Base-by-base conservation (phyloP, 92 coral and sea anemone genomes). In the Nematostella vectensis region DNA sequence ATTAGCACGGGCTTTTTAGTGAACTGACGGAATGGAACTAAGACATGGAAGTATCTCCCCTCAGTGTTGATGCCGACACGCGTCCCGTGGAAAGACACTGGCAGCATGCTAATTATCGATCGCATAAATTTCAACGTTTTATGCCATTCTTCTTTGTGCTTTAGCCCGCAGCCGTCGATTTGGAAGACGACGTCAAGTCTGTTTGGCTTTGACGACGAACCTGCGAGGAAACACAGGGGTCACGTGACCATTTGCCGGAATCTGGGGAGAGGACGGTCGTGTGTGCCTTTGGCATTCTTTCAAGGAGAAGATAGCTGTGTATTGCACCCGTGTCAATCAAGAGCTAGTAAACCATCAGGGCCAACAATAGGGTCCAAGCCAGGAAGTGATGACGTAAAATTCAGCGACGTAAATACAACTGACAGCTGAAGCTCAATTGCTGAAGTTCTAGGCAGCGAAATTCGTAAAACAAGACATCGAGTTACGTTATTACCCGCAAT, bases 141-240 rank as follows among this genome's bases (percentile, higher is more conserved):
- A 58, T 27, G 66, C 83, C 85, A 85, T 71, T 85, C 50, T 1
- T 26, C 40, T 25, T 54, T 31, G 30, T 69, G 68, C 87, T 74
- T 83, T 54, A 47, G 75, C 15, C 86, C 88, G 26, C 66, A 30
- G 42, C 83, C 83, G 63, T 80, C 73, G 47, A 79, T 63, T 24
- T 70, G 66, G 58, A 85, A 79, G 37, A 75, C 87, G 29, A 85
- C 66, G 70, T 85, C 94, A 31, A 85, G 65, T 76, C 62, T 79
- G 58, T 57, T 57, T 10, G 58, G 58, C 65, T 59, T 57, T 20
- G 27, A 25, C 15, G 54, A 33, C 59, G 68, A 44, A 67, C 86
- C 86, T 79, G 66, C 65, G 51, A 39, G 66, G 50, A n/a, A n/a
- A n/a, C n/a, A n/a, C n/a, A n/a, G 48, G 57, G 45, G 57, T 19